Evolutionary conservation across 2,888 invertebrate genomes (phyloP).

Genomic region (Caenorhabditis sp.): DNA sequence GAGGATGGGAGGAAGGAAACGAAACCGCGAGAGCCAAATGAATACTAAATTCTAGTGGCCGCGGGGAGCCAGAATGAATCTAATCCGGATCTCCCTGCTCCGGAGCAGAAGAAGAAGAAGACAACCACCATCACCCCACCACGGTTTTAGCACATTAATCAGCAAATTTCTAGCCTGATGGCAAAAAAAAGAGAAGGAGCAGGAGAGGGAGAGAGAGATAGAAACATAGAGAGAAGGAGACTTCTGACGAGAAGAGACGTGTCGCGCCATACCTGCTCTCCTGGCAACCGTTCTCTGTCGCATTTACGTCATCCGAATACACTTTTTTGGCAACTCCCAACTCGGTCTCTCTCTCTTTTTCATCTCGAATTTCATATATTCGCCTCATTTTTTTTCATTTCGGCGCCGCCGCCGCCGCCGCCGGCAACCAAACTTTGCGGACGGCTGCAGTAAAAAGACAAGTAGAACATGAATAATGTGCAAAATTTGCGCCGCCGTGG

Average conservation of each 20-base stretch:
- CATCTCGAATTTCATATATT: too few relatives aligned
- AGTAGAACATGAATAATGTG: not conserved
- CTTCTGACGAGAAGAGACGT: not conserved
- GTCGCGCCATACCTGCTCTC: not conserved
- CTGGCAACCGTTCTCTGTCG: not conserved
- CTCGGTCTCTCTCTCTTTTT: not conserved
- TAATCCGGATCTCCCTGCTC: slow-evolving; percentile 16
- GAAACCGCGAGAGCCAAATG: slow-evolving; percentile 27
- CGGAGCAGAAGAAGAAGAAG: not conserved
- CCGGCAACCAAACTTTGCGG: too few relatives aligned
- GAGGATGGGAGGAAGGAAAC: too few relatives aligned
- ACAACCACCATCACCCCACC: too few relatives aligned
- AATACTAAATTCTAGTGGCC: slow-evolving; percentile 30
- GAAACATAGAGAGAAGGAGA: slow-evolving; percentile 2
- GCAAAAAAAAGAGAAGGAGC: slow-evolving; percentile 11
- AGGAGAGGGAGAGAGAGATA: slow-evolving; percentile 22
- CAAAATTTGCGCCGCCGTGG: too few relatives aligned
- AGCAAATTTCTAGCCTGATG: slow-evolving; percentile 32
- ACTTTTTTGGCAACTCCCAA: not conserved
- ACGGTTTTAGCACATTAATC: slow-evolving; percentile 49
- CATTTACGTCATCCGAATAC: too few relatives aligned
- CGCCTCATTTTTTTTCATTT: slow-evolving; percentile 36
- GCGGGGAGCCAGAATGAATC: slow-evolving; percentile 18
- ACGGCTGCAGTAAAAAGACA: too few relatives aligned
- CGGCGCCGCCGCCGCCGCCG: too few relatives aligned